Conservation (phyloP, 2,797 vertebrate species). For the Tauraco hartlaubi region DNA sequence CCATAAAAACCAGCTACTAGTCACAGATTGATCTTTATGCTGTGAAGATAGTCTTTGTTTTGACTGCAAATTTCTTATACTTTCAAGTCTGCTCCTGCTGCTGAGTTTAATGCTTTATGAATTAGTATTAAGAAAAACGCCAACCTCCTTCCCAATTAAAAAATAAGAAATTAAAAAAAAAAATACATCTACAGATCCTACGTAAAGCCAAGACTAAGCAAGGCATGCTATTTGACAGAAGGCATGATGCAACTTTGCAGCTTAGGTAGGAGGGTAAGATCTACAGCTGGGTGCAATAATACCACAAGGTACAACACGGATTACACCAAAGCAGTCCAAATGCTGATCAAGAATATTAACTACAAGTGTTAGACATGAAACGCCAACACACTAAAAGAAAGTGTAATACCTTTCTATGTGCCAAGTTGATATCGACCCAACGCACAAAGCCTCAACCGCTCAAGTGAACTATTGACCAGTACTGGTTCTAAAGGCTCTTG, state of each 20-base stretch:
- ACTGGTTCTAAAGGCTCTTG: not conserved
- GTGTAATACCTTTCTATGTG: not conserved
- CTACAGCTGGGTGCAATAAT: not conserved
- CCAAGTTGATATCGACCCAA: not conserved
- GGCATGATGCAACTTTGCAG: not conserved
- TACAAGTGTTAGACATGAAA: not conserved
- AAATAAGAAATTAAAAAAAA: not conserved
- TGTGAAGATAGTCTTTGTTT: not conserved
- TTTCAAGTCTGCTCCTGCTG: not conserved
- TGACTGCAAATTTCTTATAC: not conserved
- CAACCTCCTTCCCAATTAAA: not conserved
- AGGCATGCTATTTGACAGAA: not conserved
- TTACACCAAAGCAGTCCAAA: not conserved
- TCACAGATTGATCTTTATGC: not conserved
- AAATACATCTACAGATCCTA: not conserved
- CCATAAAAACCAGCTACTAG: not conserved
- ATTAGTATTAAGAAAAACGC: not conserved
- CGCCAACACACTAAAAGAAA: not conserved
- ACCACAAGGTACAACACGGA: not conserved
- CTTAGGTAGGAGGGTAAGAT: not conserved
- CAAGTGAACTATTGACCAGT: slow-evolving; percentile 25
- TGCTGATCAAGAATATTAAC: not conserved
- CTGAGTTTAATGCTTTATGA: not conserved
- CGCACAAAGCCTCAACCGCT: not conserved
- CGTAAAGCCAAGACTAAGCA: not conserved